These are phyloP conservation scores for Drosophila crucigera DNA, from an alignment of 2,888 invertebrate species.

Conservation along the genomic window DNA sequence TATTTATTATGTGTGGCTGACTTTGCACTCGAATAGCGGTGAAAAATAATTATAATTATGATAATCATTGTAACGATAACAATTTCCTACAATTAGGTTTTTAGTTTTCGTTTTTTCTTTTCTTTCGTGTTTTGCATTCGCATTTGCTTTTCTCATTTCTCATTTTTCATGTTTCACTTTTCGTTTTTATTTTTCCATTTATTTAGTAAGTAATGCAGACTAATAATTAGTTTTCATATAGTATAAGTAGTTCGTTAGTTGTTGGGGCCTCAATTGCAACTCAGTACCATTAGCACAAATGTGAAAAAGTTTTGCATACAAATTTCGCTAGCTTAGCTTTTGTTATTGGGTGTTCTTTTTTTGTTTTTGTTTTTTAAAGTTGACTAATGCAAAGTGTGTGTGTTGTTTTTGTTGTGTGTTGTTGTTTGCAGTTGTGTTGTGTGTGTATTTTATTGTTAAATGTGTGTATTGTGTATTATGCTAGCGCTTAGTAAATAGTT, in stretches of 20 bases:
- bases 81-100: conserved; percentile 66
- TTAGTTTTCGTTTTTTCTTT: conserved; percentile 57
- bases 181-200: conserved; percentile 1
- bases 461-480: conserved; percentile 54
- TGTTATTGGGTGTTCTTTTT: conserved; percentile 31
- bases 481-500: conserved; percentile 76
- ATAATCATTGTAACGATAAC: conserved; percentile 63
- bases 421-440: conserved; percentile 31
- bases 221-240: conserved; percentile 68
- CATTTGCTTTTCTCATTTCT: conserved; percentile 2
- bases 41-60: conserved; percentile 63
- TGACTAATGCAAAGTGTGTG: conserved; percentile 47
- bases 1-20: conserved; percentile 37
- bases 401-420: conserved; percentile 40
- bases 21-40: conserved; percentile 54
- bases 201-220: conserved; percentile 53
- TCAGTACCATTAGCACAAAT: conserved; percentile 72
- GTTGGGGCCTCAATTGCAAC: conserved; percentile 73
- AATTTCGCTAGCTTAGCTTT: conserved; percentile 63
- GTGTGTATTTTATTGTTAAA: conserved; percentile 38
- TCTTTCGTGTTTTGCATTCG: conserved; percentile 18
- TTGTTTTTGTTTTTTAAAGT: conserved; percentile 17
- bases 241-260: conserved; percentile 71
- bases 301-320: conserved; percentile 58
- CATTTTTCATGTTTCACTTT: not conserved